These are phyloP conservation scores for Sebastolobus alascanus DNA, from an alignment of 2,797 vertebrate species.

Conservation along the genomic window DNA sequence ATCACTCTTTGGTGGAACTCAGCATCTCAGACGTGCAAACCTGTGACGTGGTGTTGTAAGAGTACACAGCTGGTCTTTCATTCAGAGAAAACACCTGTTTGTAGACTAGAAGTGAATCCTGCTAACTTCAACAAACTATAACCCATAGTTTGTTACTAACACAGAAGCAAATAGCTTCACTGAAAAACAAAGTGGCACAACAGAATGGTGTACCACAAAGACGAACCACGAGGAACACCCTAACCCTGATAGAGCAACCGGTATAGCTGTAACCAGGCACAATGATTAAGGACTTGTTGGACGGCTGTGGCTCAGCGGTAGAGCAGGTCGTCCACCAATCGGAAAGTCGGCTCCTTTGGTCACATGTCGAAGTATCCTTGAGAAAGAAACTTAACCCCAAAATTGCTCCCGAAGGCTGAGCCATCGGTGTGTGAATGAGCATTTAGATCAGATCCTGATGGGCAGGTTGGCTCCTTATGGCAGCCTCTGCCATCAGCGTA, in stretches of 20 bases:
- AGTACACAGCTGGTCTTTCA: not conserved
- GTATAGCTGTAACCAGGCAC: not conserved
- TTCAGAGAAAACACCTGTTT: not conserved
- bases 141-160: not conserved
- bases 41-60: not conserved
- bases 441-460: too few species aligned
- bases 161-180: not conserved
- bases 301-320: too few species aligned
- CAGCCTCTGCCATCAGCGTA: too few species aligned
- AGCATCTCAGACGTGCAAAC: not conserved
- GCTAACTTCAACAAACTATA: not conserved
- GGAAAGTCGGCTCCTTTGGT: too few species aligned
- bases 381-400: too few species aligned
- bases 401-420: too few species aligned
- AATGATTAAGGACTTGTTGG: not conserved
- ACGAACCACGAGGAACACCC: not conserved
- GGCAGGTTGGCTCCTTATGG: too few species aligned
- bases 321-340: too few species aligned
- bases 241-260: not conserved
- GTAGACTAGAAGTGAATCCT: not conserved
- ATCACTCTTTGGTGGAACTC: not conserved
- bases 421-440: too few species aligned
- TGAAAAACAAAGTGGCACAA: not conserved
- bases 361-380: too few species aligned
- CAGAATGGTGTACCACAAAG: not conserved